These are phyloP conservation scores for Tachysurus vachellii DNA, from an alignment of 2,113 vertebrate genomes.

Conservation along the genomic window DNA sequence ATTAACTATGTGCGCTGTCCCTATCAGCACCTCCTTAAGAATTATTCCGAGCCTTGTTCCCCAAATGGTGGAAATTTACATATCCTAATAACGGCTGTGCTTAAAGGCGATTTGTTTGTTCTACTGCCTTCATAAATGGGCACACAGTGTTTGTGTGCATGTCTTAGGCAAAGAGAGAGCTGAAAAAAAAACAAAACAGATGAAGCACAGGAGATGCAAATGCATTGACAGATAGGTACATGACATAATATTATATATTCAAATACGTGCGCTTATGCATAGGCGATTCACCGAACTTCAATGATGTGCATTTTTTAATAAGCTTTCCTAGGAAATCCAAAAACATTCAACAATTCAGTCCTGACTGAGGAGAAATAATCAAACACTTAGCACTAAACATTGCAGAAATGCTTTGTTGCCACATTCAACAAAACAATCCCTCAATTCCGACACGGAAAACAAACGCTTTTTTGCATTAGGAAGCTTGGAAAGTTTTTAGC, in stretches of 20 bases:
- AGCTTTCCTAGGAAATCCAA: neutral
- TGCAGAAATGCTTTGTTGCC: neutral
- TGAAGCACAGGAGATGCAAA: neutral
- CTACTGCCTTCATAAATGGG: slow-evolving; percentile 37
- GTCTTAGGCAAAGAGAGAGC: neutral
- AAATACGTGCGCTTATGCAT: neutral
- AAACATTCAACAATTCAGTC: slow-evolving; percentile 10
- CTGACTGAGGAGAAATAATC: neutral
- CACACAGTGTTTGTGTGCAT: slow-evolving; percentile 16
- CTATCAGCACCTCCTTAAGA: slow-evolving; percentile 65
- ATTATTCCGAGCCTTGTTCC: slow-evolving; percentile 54
- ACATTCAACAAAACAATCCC: neutral
- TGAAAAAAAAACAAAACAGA: neutral
- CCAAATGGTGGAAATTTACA: slow-evolving; percentile 53
- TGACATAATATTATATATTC: neutral
- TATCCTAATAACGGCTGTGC: slow-evolving; percentile 53
- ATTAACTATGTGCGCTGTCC: slow-evolving; percentile 67
- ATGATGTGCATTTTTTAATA: neutral
- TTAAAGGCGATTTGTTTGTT: slow-evolving; percentile 56
- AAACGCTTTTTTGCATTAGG: neutral
- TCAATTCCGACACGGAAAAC: neutral
- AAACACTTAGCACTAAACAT: neutral
- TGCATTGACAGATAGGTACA: neutral
- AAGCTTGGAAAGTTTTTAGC: neutral
- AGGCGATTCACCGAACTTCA: neutral